These are phyloP conservation scores for Tribolium freemani DNA, from an alignment of 2,888 invertebrate genomes.

Conservation along the genomic window DNA sequence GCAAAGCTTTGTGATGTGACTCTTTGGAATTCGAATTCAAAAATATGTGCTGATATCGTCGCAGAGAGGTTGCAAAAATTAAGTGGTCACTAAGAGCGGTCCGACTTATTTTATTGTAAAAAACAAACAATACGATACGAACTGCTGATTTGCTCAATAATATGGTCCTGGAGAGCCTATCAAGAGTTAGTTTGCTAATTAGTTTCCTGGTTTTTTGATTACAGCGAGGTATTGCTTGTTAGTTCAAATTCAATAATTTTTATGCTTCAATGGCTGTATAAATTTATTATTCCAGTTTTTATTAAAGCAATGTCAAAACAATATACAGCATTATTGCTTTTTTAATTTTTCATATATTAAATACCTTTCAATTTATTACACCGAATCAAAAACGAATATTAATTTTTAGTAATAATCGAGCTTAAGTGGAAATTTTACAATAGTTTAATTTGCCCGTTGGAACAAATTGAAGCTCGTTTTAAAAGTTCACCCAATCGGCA, in stretches of 20 bases:
- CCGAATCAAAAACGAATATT: too few relatives aligned
- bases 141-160: slow-evolving; percentile 1
- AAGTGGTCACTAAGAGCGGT: too few relatives aligned
- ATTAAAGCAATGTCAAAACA: background rate
- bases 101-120: too few relatives aligned
- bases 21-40: background rate
- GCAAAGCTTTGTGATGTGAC: slow-evolving; percentile 23
- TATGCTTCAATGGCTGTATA: background rate
- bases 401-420: background rate
- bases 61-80: too few relatives aligned
- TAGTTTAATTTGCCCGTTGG: background rate
- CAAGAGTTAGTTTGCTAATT: slow-evolving; percentile 15
- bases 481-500: slow-evolving; percentile 2
- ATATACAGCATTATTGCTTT: background rate
- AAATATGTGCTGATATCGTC: too few relatives aligned
- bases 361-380: background rate
- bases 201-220: slow-evolving; percentile 12
- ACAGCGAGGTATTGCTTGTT: slow-evolving; percentile 4
- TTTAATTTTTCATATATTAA: background rate
- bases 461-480: background rate
- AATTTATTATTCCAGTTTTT: background rate
- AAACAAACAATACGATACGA: slow-evolving; percentile 8
- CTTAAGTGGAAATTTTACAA: background rate
- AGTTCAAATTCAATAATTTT: background rate
- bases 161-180: background rate